Percentiles rank a stretch among this genome's conserved stretches.
Conservation (phyloP, 2,113 vertebrate genomes). For the Petromus typicus region DNA sequence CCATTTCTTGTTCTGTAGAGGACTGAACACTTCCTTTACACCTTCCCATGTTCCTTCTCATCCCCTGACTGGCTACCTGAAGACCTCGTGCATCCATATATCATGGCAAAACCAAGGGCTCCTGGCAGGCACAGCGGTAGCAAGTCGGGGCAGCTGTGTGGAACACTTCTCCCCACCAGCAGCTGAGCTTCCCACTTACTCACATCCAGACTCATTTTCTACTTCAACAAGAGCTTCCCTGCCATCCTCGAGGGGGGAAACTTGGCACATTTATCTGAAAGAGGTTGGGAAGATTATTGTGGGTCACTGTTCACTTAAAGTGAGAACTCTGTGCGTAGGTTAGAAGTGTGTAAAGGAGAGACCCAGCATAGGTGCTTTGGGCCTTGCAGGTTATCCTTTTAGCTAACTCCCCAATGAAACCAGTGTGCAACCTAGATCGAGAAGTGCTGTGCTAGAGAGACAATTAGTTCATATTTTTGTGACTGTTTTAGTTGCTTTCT, state of each 20-base stretch:
- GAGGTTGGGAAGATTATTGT: neutral
- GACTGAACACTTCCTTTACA: no score
- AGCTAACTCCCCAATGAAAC: neutral
- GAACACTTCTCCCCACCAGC: neutral
- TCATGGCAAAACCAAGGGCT: neutral
- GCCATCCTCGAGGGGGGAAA: neutral
- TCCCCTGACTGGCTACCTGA: neutral
- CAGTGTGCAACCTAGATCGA: neutral
- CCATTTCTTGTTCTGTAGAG: neutral
- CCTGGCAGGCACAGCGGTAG: neutral
- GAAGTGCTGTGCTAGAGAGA: conserved; percentile 5
- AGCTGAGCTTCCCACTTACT: neutral
- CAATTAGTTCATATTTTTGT: neutral
- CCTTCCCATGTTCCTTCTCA: neutral
- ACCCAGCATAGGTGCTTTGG: neutral
- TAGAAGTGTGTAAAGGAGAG: neutral
- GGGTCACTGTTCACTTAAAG: neutral
- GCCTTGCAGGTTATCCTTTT: neutral
- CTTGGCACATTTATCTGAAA: neutral
- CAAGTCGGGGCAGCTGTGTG: neutral
- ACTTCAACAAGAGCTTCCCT: neutral
- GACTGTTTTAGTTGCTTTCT: neutral
- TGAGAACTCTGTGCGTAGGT: neutral
- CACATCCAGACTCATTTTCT: neutral
- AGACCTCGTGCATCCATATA: neutral